Conservation (phyloP, 2,113 vertebrate species). For the Oryzias javanicus region DNA sequence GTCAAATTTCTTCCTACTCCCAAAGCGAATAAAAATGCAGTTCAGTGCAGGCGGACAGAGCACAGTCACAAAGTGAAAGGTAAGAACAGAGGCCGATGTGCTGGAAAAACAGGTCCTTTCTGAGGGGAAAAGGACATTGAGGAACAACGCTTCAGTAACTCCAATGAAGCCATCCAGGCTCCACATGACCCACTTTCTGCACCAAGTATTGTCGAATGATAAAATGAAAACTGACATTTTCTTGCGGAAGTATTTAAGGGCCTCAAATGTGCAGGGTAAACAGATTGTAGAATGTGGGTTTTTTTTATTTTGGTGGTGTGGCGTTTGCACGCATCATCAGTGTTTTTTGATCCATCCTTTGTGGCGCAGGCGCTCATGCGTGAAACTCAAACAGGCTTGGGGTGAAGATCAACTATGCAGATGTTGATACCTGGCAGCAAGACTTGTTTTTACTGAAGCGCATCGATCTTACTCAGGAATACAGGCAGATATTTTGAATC, state of each 20-base stretch:
- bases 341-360: slow-evolving; percentile 16
- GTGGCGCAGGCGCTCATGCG: slow-evolving; percentile 7
- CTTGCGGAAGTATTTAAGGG: slow-evolving; percentile 21
- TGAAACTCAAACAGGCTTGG: slow-evolving; percentile 6
- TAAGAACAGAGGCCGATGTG: slow-evolving; percentile 1
- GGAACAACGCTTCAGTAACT: slow-evolving; percentile 43
- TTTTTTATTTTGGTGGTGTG: not conserved
- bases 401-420: slow-evolving; percentile 9
- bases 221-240: slow-evolving; percentile 38
- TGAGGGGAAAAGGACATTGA: slow-evolving; percentile 17
- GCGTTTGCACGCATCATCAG: not conserved
- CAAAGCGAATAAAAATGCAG: not conserved
- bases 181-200: slow-evolving; percentile 56
- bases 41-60: not conserved
- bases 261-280: slow-evolving; percentile 29
- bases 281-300: slow-evolving; percentile 12
- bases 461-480: slow-evolving; percentile 6
- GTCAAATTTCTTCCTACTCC: no score
- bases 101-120: not conserved
- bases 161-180: slow-evolving; percentile 40
- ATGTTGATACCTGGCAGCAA: slow-evolving; percentile 11
- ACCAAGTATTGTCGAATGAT: slow-evolving; percentile 19
- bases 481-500: no score
- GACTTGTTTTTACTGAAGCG: not conserved
- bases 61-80: not conserved